Evolutionary conservation across 2,888 invertebrate species (phyloP), one percentile per base, ranked within the genome.

Genomic region (Orthosia gothica): DNA sequence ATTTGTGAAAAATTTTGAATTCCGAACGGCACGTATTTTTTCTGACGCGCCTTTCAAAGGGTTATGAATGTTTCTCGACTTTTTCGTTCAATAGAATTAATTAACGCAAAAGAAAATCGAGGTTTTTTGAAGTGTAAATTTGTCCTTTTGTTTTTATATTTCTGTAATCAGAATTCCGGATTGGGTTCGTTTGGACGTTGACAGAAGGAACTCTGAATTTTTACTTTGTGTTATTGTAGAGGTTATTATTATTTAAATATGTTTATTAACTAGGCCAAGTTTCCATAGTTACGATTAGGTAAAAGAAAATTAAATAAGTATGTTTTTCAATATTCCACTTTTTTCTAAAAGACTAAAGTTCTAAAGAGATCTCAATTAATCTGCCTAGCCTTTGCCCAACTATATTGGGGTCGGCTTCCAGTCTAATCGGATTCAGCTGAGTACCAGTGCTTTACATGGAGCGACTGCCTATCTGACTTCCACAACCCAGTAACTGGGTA

Each of bases 11-110:
- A 93, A 75, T 82, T 75, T 23, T 45, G 47, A 54, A 79, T 82
- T 79, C 79, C 59, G 74, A 77, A 79, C 74, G 79, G 74, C 73
- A 78, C 65, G 62, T 54, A 81, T 70, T 81, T 81, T 75, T 82
- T 90, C 87, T 90, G 91, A 92, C 92, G 92, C 89, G 91, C 90
- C 91, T 92, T 92, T 93, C 90, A 92, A 94, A 94, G 93, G 95
- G 94, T 93, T 92, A 86, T 86, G 81, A 82, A 81, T 87, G 81
- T 86, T 85, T 84, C 81, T 80, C 70, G 75, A 77, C 61, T 83
- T 84, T 88, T 88, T 86, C 89, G 88, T 91, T 94, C 92, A 94
- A 95, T 94, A 91, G 94, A 93, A 94, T 93, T 94, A 93, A 94
- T 94, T 94, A 93, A 87, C 88, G 85, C 86, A 85, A 89, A 88